A percentile compares a stretch with the other conserved stretches of the same genome.
These are phyloP conservation scores for Disparrhopalites patrizii DNA, from an alignment of 2,888 invertebrate species.

Conservation along the genomic window DNA sequence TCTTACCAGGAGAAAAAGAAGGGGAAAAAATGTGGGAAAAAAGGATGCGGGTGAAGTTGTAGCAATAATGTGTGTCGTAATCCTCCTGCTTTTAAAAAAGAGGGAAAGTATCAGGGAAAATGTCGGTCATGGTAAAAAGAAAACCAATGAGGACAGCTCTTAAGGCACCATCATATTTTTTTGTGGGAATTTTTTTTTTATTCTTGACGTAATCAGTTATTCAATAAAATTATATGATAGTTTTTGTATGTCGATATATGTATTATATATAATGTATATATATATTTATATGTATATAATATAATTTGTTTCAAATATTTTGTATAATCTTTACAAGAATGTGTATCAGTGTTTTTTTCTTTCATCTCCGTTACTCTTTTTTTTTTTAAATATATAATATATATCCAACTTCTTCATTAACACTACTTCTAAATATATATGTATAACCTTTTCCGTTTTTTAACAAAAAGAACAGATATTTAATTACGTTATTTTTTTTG, in stretches of 20 bases:
- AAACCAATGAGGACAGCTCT: background rate
- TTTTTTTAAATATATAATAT: background rate
- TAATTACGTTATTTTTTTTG: too few species aligned
- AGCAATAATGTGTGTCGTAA: too few species aligned
- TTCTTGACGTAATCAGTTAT: background rate
- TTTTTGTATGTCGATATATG: slow-evolving; percentile 13
- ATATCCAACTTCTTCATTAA: background rate
- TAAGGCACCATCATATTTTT: background rate
- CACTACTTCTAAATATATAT: background rate
- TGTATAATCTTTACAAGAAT: slow-evolving; percentile 22
- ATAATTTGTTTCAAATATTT: slow-evolving; percentile 15
- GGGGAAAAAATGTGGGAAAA: too few species aligned
- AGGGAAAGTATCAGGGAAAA: background rate
- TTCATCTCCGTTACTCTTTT: too few species aligned
- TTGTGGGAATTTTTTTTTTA: slow-evolving; percentile 7
- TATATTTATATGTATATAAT: slow-evolving; percentile 8
- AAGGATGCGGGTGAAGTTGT: too few species aligned
- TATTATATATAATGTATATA: slow-evolving; percentile 8
- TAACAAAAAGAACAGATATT: background rate
- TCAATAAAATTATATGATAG: slow-evolving; percentile 12
- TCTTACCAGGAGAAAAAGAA: too few species aligned
- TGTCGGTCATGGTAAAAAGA: background rate
- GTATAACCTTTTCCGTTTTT: background rate
- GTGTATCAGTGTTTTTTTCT: slow-evolving; percentile 7
- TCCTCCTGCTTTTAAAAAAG: background rate